Evolutionary conservation across 92 coral and sea anemone species (phyloP), one percentile per base, ranked within the genome.

Genomic region (Desmophyllum pertusum): DNA sequence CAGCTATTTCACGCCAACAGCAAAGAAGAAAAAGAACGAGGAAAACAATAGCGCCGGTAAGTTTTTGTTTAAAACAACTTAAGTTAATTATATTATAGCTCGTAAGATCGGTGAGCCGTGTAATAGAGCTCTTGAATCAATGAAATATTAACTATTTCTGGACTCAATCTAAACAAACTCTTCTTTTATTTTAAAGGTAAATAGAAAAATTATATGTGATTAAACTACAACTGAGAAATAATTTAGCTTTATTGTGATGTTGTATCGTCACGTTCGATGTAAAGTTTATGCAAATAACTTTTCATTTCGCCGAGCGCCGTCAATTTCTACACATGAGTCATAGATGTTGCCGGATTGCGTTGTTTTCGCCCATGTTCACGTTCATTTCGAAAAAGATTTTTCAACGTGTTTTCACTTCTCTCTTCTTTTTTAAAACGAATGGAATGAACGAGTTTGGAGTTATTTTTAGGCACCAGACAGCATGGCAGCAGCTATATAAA

Each of bases 1-100:
- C 83, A 43, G 83, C 27, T 79, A 79, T 63, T 79, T 79, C 74
- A 79, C 73, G 41, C 62, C 83, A 59, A 77, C 52, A 27, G 81
- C 69, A 2, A 77, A 77, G 21, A 77, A 25, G 70, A 77, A 57
- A 70, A 77, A 57, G 81, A 77, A 77, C 70, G 52, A 55, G 52
- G 80, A 76, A 59, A 37, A 36, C 81, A 77, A 13, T 39, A 37
- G 81, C 48, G n/a, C n/a, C n/a, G 68, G 45, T 51, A 76, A 76
- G 36, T 76, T 76, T 52, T 50, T 31, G 21, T 76, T 76, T 50
- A 76, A 37, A 50, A 50, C 52, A 75, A 52, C 48, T 76, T 52
- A 31, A 76, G n/a, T n/a, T n/a, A n/a, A n/a, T n/a, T n/a, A n/a
- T n/a, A n/a, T 75, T 75, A 76, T 36, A 76, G 67, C 36, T 52